Evolutionary conservation across 2,888 invertebrate genomes (phyloP), one percentile per base, ranked within the genome.

Genomic region (Pilophorus perplexus): DNA sequence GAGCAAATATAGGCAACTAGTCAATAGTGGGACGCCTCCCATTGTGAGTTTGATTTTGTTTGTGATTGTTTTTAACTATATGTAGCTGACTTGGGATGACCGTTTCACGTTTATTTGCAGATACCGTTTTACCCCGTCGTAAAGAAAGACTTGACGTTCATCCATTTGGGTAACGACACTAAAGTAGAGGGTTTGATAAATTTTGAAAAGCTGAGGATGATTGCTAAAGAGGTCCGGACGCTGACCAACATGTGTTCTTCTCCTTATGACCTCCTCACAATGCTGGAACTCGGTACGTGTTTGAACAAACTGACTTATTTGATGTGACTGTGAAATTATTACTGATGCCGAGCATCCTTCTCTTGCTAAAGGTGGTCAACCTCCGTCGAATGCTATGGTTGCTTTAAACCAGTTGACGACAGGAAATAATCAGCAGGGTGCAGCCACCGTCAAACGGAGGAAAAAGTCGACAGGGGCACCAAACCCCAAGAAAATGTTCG

Each of bases 401-500:
- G 88, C 91, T 50, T 79, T 93, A 67, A 93, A 93, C 77, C 92
- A 92, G 78, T 82, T 93, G 76, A 89, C 89, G 3, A 88, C 89
- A 6, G 87, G 88, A 23, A 78, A 77, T 71, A 77, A 76, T 4
- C 73, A 71, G 46, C 74, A 67, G 71, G 75, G 71, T 68, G 73
- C 75, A n/a, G 89, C 92, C 0, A 93, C 93, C 1, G 92, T 93
- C 0, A 94, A 93, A 76, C 81, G 93, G 72, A 83, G 93, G 72
- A 93, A 93, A 78, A 90, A 93, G 76, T 89, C 93, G 0, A 85
- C 90, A 27, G 89, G 93, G 25, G 89, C 92, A 3, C 93, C 93
- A 1, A 96, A 97, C 79, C 92, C 93, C 59, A 96, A 96, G 79
- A 96, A 95, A 78, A 96, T 97, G 95, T 97, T 94, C 78, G 97